Evolutionary conservation across 2,888 invertebrate species (phyloP).

Genomic region (Epirrita christyi): DNA sequence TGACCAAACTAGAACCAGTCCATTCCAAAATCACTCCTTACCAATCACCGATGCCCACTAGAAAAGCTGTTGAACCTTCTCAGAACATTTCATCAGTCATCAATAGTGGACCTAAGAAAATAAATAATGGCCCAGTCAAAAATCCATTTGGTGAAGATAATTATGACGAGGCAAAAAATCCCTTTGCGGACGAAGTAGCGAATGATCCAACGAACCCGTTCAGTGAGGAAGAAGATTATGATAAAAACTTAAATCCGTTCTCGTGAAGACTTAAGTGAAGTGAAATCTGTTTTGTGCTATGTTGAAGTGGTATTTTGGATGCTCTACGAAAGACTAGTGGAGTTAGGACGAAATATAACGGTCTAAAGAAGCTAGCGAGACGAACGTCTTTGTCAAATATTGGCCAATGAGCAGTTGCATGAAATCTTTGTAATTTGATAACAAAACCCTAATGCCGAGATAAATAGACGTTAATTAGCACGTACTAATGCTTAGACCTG

Average conservation of each 20-base stretch:
- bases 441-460: too few relatives aligned
- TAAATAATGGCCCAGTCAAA: conserved; percentile 29
- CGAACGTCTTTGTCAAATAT: too few relatives aligned
- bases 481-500: too few relatives aligned
- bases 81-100: conserved; percentile 59
- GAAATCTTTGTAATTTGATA: too few relatives aligned
- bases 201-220: conserved; percentile 84
- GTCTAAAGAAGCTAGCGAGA: too few relatives aligned
- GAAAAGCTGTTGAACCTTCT: conserved; percentile 48
- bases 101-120: conserved; percentile 22
- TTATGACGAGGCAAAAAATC: conserved; percentile 87
- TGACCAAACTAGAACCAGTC: conserved; percentile 65
- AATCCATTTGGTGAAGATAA: conserved; percentile 77
- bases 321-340: too few relatives aligned
- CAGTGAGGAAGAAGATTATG: conserved; percentile 86
- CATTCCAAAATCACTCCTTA: conserved; percentile 42
- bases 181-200: conserved; percentile 84
- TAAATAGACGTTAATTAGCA: too few relatives aligned
- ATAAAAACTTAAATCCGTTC: conserved; percentile 91
- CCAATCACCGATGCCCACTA: conserved; percentile 47
- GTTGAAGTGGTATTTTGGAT: not conserved
- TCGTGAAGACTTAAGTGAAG: conserved; percentile 47
- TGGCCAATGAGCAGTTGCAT: too few relatives aligned
- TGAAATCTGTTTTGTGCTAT: not conserved
- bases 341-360: too few relatives aligned